Evolutionary conservation across 2,888 invertebrate genomes (phyloP).

Genomic region (Lordiphosa fenestrarum): DNA sequence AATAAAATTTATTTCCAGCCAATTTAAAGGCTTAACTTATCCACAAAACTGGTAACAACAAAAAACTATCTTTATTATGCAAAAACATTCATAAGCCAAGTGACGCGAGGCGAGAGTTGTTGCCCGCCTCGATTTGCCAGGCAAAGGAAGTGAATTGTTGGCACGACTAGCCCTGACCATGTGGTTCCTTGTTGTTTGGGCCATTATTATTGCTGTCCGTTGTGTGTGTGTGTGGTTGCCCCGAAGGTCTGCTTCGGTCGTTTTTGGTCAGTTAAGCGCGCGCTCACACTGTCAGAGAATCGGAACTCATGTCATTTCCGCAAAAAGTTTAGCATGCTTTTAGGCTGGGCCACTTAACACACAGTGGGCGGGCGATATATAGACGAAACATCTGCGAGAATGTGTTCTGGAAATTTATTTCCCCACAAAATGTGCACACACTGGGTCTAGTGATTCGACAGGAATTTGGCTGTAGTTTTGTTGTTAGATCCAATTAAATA

Average conservation of each 20-base stretch:
- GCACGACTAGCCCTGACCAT: constrained; percentile 19
- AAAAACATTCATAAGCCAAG: constrained; percentile 19
- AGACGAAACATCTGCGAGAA: constrained; percentile 30
- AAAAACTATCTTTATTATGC: constrained; percentile 22
- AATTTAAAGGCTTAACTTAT: constrained; percentile 37
- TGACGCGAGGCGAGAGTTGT: constrained; percentile 15
- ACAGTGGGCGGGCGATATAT: constrained; percentile 20
- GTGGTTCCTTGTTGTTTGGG: constrained; percentile 18
- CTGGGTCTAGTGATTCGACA: background rate
- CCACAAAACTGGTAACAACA: background rate
- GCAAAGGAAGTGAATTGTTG: constrained; percentile 44
- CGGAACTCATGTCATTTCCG: constrained; percentile 73
- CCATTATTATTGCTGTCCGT: constrained; percentile 46
- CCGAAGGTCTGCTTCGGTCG: constrained; percentile 8
- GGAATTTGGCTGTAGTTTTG: no score
- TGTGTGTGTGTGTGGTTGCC: constrained; percentile 7
- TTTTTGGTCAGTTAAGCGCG: constrained; percentile 36
- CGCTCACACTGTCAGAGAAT: constrained; percentile 40
- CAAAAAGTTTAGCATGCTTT: constrained; percentile 70
- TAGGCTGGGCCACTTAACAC: constrained; percentile 58
- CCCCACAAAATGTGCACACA: constrained; percentile 6
- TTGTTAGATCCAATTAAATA: no score
- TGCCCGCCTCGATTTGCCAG: constrained; percentile 30
- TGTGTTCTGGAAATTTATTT: constrained; percentile 28
- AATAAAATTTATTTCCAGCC: constrained; percentile 30